Percentiles rank a stretch among this genome's conserved stretches.
Conservation (phyloP, 2,113 vertebrate genomes). For the Trichechus manatus region DNA sequence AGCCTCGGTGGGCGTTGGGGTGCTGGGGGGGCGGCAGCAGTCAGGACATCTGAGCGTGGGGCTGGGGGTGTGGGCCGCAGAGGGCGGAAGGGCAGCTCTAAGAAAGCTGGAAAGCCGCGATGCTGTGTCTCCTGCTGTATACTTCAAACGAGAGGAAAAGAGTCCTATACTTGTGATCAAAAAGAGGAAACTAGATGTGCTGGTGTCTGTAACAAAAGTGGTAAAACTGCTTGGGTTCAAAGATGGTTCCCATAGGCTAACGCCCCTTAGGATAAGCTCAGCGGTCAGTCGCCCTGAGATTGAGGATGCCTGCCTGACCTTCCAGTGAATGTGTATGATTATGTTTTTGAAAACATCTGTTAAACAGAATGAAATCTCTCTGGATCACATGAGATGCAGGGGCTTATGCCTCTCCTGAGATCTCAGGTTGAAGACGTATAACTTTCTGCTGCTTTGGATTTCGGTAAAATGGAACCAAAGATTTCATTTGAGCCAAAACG, state of each 20-base stretch:
- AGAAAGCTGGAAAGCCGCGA: slow-evolving; percentile 80
- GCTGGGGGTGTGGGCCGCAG: slow-evolving; percentile 76
- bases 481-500: not conserved
- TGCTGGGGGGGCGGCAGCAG: slow-evolving; percentile 44
- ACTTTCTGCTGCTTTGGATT: not conserved
- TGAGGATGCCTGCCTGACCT: not conserved
- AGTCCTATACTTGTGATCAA: slow-evolving; percentile 89
- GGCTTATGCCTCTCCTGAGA: not conserved
- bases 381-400: not conserved
- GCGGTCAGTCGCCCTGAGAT: not conserved
- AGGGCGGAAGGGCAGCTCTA: slow-evolving; percentile 82
- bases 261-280: slow-evolving; percentile 63
- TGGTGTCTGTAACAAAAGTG: slow-evolving; percentile 91
- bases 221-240: slow-evolving; percentile 88
- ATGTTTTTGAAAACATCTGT: not conserved
- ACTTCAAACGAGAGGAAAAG: slow-evolving; percentile 84
- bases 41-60: slow-evolving; percentile 80
- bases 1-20: not conserved
- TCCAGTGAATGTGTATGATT: not conserved
- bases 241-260: slow-evolving; percentile 87
- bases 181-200: slow-evolving; percentile 89
- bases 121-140: slow-evolving; percentile 88
- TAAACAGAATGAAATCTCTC: not conserved
- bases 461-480: not conserved
- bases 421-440: not conserved